These are phyloP conservation scores for Poecilus cupreus DNA, from an alignment of 2,888 invertebrate genomes.

Conservation along the genomic window DNA sequence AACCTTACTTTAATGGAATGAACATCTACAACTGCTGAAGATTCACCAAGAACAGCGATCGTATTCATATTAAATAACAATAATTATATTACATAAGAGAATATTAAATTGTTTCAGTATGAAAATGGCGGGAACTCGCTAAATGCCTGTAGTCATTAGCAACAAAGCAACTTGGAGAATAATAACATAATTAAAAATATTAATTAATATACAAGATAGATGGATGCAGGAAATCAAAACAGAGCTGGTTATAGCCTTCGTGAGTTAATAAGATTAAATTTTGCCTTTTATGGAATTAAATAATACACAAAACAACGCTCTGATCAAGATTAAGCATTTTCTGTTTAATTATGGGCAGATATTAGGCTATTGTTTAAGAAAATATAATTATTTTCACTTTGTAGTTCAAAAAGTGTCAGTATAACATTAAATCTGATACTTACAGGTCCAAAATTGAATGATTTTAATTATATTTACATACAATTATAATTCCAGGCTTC, in stretches of 20 bases:
- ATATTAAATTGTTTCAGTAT: neutral
- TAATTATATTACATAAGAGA: neutral
- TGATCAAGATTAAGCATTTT: neutral
- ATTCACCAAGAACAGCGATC: too few species aligned
- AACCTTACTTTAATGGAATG: neutral
- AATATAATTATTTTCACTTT: too few species aligned
- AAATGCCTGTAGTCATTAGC: neutral
- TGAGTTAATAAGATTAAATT: constrained; percentile 10
- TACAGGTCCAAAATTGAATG: too few species aligned
- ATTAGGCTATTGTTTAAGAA: too few species aligned
- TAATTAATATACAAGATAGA: neutral
- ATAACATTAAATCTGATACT: too few species aligned
- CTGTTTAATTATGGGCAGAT: neutral
- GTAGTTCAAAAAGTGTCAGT: too few species aligned
- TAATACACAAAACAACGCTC: neutral
- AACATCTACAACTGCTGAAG: neutral
- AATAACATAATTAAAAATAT: neutral
- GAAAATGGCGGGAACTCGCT: neutral
- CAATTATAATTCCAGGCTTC: too few species aligned
- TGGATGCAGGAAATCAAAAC: neutral
- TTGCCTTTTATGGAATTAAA: neutral
- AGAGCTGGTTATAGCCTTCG: neutral
- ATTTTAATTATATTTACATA: too few species aligned
- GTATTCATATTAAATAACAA: too few species aligned
- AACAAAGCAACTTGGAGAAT: neutral